phyloP scores from a whole-genome alignment of 2,888 invertebrate genomes.

The Hermaeophaga mercurialis region DNA sequence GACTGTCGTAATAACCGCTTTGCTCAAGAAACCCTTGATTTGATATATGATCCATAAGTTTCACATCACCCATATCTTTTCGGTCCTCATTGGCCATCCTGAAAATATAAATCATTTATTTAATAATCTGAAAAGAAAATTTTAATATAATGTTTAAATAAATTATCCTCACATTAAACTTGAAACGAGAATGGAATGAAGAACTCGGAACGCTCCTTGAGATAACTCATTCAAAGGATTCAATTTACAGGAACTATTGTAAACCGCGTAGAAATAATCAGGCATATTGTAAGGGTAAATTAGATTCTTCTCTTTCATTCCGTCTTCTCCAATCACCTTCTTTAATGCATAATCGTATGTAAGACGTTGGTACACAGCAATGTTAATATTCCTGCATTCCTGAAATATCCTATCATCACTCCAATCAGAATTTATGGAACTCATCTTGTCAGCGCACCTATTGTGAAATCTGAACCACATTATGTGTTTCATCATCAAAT shows the following conservation, averaged over 20 bases:
- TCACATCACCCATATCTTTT: not conserved
- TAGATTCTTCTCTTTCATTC: slow-evolving; percentile 11
- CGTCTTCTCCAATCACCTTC: slow-evolving; percentile 20
- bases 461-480: not conserved
- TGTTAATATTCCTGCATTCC: slow-evolving; percentile 55
- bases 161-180: slow-evolving; percentile 48
- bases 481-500: not conserved
- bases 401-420: slow-evolving; percentile 58
- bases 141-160: no score
- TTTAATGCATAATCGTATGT: slow-evolving; percentile 76
- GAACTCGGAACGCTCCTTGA: slow-evolving; percentile 53
- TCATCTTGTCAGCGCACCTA: not conserved
- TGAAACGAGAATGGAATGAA: slow-evolving; percentile 53
- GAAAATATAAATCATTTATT: no score
- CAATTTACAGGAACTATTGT: slow-evolving; percentile 23
- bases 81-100: slow-evolving; percentile 64
- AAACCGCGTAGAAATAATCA: slow-evolving; percentile 12
- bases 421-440: slow-evolving; percentile 57
- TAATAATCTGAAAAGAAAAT: no score
- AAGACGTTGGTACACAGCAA: slow-evolving; percentile 66
- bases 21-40: not conserved
- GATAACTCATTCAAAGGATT: slow-evolving; percentile 52
- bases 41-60: not conserved
- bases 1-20: not conserved
- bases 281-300: slow-evolving; percentile 28